A percentile compares a stretch with the other conserved stretches of the same genome.
These are phyloP conservation scores for Pantherophis guttatus DNA, from an alignment of 2,113 vertebrate genomes.

Conservation along the genomic window DNA sequence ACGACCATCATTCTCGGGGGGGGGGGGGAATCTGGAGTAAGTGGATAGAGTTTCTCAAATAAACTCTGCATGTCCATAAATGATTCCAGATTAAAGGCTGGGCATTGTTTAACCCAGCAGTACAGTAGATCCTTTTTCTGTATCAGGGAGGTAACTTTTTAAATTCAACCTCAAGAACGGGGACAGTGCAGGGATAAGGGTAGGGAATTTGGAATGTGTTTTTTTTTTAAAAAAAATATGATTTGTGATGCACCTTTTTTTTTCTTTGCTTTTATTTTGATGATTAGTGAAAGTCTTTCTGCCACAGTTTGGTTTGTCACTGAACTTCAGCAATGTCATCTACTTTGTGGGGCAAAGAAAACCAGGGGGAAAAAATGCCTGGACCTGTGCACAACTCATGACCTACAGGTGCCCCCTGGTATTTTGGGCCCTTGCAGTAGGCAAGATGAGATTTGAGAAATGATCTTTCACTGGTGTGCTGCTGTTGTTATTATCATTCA, in stretches of 20 bases:
- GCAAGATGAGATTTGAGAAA: background rate
- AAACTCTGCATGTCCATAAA: background rate
- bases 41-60: background rate
- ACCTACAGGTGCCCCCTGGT: background rate
- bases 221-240: background rate
- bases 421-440: background rate
- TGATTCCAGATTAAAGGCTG: background rate
- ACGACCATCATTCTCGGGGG: background rate
- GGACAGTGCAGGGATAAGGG: background rate
- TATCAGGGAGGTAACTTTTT: background rate
- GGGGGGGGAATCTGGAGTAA: background rate
- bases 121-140: background rate
- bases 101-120: background rate
- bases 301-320: background rate
- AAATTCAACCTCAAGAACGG: background rate
- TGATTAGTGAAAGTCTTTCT: background rate
- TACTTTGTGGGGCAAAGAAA: background rate
- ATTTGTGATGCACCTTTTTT: background rate
- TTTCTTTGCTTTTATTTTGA: background rate
- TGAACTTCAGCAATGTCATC: background rate
- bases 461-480: background rate
- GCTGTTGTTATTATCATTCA: background rate
- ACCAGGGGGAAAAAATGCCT: background rate
- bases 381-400: background rate
- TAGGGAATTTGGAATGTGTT: background rate